Evolutionary conservation across 2,113 vertebrate genomes (phyloP).

Genomic region (Triplophysa rosa): DNA sequence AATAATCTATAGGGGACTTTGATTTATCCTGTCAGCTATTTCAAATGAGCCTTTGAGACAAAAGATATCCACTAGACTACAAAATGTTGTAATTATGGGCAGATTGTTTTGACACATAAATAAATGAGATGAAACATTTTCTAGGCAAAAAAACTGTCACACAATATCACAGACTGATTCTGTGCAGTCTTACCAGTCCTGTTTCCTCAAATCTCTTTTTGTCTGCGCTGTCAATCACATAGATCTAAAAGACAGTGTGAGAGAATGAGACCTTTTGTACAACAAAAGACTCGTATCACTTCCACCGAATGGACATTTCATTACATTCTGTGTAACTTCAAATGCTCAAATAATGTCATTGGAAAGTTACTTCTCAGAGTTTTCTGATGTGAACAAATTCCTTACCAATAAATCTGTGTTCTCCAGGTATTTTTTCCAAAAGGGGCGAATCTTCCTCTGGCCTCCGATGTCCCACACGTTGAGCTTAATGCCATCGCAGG

Average conservation of each 20-base stretch:
- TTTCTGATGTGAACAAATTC: background rate
- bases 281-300: background rate
- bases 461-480: constrained; percentile 79
- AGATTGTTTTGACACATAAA: background rate
- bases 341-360: background rate
- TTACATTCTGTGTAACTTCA: background rate
- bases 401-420: constrained; percentile 76
- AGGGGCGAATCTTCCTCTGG: constrained; percentile 72
- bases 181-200: constrained; percentile 75
- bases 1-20: background rate
- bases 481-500: constrained; percentile 72
- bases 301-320: background rate
- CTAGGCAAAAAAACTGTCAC: background rate
- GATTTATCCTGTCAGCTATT: background rate
- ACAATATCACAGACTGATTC: background rate
- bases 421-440: constrained; percentile 79
- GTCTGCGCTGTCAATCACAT: constrained; percentile 87
- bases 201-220: constrained; percentile 90
- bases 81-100: background rate
- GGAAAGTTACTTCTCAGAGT: background rate
- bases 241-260: constrained; percentile 73
- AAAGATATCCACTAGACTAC: background rate
- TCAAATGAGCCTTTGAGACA: background rate
- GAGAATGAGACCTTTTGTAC: background rate
- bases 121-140: background rate